Conservation (phyloP, 2,888 invertebrate species). For the Strigamia maritima region DNA sequence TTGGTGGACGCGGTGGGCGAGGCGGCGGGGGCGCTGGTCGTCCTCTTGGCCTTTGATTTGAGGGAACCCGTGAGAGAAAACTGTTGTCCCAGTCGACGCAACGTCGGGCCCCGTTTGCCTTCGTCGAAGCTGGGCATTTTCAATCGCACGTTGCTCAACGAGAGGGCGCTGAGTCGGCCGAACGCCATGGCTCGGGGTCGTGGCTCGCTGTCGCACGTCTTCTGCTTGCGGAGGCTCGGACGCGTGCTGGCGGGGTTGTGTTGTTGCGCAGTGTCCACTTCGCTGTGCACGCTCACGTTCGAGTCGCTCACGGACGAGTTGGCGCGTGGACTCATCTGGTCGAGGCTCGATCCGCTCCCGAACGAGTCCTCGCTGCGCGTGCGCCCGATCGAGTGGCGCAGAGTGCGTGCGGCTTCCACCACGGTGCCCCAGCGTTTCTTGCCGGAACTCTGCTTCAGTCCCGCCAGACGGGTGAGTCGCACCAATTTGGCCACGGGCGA, state of each 20-base stretch:
- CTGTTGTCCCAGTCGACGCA: conserved; percentile 41
- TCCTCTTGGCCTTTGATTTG: conserved; percentile 40
- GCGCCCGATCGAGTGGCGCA: conserved; percentile 74
- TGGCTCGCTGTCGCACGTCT: conserved; percentile 35
- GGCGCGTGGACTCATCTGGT: conserved; percentile 51
- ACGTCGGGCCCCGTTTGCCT: conserved; percentile 39
- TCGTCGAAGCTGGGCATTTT: conserved; percentile 42
- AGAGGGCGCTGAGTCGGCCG: conserved; percentile 37
- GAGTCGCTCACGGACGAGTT: conserved; percentile 32
- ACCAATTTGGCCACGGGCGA: conserved; percentile 47
- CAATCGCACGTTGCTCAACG: conserved; percentile 35
- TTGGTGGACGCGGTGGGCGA: conserved; percentile 28
- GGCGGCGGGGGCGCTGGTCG: conserved; percentile 38
- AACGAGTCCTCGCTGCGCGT: conserved; percentile 80
- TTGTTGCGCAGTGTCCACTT: conserved; percentile 5
- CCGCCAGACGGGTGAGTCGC: conserved; percentile 49
- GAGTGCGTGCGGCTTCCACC: conserved; percentile 80
- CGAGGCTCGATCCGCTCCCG: conserved; percentile 60
- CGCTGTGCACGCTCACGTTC: conserved; percentile 37
- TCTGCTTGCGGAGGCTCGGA: conserved; percentile 24
- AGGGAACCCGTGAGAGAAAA: conserved; percentile 39
- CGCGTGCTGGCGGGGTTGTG: conserved; percentile 23
- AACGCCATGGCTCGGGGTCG: conserved; percentile 3
- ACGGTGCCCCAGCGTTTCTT: conserved; percentile 61
- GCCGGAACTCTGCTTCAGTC: conserved; percentile 46